These are phyloP conservation scores for Malurus melanocephalus DNA, from an alignment of 2,113 vertebrate species.

Conservation along the genomic window DNA sequence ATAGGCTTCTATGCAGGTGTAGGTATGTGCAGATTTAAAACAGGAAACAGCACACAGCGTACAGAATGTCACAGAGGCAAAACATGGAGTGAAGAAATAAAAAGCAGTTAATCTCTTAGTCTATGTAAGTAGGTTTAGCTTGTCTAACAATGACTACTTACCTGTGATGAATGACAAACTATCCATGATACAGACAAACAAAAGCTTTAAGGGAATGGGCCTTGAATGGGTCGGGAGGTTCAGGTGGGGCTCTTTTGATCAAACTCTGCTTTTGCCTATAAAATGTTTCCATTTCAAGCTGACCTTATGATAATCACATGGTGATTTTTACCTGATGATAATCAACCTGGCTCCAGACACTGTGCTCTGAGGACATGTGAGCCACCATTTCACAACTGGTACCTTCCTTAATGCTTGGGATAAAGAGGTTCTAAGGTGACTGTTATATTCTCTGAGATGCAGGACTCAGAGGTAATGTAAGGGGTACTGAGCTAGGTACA, in stretches of 20 bases:
- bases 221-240: background rate
- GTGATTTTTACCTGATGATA: background rate
- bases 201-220: background rate
- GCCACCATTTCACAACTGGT: background rate
- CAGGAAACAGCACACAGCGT: conserved; percentile 53
- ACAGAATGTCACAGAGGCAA: conserved; percentile 64
- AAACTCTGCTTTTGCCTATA: background rate
- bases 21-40: conserved; percentile 49
- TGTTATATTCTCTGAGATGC: background rate
- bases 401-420: background rate
- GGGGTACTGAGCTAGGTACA: background rate
- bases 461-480: background rate
- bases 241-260: background rate
- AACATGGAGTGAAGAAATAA: conserved; percentile 60
- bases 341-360: background rate
- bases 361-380: background rate
- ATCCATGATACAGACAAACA: background rate
- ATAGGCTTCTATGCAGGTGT: conserved; percentile 45
- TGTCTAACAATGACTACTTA: conserved; percentile 32
- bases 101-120: conserved; percentile 54
- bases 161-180: background rate
- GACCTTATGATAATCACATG: background rate
- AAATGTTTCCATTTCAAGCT: background rate
- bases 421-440: background rate
- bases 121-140: background rate